Evolutionary conservation across 2,113 vertebrate genomes (phyloP).

Genomic region (Vidua chalybeata): DNA sequence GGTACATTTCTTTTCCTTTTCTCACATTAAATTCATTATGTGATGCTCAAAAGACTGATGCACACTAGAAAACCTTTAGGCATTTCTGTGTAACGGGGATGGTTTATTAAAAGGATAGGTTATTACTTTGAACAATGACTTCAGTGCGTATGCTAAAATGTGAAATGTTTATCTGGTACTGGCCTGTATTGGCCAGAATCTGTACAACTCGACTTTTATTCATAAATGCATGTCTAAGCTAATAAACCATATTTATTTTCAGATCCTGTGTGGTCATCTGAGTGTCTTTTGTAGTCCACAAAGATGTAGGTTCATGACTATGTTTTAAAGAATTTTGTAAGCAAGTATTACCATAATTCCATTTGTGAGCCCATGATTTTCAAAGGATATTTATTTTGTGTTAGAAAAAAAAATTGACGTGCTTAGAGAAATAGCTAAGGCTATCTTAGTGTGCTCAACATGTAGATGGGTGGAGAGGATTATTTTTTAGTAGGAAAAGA

Average conservation of each 20-base stretch:
- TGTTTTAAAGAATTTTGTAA: background rate
- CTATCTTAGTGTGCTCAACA: background rate
- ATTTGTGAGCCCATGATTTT: background rate
- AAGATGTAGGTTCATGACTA: fast-evolving
- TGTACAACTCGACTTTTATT: background rate
- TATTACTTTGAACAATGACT: conserved; percentile 41
- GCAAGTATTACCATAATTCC: background rate
- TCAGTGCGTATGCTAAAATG: background rate
- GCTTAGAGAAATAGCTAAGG: background rate
- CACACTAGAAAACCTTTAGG: conserved; percentile 41
- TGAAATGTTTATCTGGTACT: conserved; percentile 12
- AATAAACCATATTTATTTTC: background rate
- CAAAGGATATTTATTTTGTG: background rate
- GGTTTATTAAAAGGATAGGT: conserved; percentile 56
- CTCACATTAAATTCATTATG: conserved; percentile 22
- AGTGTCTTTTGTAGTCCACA: background rate
- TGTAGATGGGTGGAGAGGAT: background rate
- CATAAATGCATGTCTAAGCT: background rate
- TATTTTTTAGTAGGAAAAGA: background rate
- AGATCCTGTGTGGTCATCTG: background rate
- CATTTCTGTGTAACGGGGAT: conserved; percentile 10
- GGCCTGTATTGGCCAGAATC: background rate
- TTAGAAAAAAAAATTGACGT: background rate
- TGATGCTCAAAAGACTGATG: conserved; percentile 47
- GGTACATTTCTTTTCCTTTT: conserved; percentile 14